phyloP scores from a whole-genome alignment of 2,113 vertebrate species.

The Alexandromys fortis region DNA sequence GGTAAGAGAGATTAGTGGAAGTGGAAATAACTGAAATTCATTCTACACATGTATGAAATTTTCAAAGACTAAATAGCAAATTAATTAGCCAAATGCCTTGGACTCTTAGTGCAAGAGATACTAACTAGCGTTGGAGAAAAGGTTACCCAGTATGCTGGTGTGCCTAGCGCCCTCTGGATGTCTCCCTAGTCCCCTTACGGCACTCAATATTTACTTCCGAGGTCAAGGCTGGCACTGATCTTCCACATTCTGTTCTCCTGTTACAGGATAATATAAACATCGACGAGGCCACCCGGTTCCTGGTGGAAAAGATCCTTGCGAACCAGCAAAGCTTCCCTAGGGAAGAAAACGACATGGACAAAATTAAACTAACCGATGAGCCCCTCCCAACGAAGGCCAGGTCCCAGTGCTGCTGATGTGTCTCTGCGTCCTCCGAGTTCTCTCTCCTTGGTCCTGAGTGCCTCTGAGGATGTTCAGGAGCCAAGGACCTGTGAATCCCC shows the following conservation, averaged over 20 bases:
- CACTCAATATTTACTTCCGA: not conserved
- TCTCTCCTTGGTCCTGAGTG: constrained; percentile 46
- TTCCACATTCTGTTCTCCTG: not conserved
- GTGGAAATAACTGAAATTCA: not conserved
- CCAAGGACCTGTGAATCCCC: constrained; percentile 66
- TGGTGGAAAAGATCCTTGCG: constrained; percentile 95
- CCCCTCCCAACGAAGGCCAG: constrained; percentile 91
- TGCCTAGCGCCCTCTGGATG: not conserved
- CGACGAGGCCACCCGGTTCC: constrained; percentile 95
- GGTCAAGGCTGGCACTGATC: not conserved
- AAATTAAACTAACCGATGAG: constrained; percentile 92
- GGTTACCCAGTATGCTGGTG: not conserved
- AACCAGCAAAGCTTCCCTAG: constrained; percentile 92
- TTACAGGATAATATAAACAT: constrained; percentile 98
- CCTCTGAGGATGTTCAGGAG: constrained; percentile 51
- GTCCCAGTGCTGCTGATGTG: constrained; percentile 94
- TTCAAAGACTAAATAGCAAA: not conserved
- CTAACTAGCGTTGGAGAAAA: not conserved
- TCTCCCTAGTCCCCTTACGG: not conserved
- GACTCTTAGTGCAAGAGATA: not conserved
- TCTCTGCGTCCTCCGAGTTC: not conserved
- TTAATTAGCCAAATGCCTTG: not conserved
- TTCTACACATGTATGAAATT: too few species aligned
- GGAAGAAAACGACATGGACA: constrained; percentile 92
- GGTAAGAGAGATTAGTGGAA: not conserved